Base-by-base conservation (phyloP, 2,113 vertebrate species). In the Chionodraco myersi region DNA sequence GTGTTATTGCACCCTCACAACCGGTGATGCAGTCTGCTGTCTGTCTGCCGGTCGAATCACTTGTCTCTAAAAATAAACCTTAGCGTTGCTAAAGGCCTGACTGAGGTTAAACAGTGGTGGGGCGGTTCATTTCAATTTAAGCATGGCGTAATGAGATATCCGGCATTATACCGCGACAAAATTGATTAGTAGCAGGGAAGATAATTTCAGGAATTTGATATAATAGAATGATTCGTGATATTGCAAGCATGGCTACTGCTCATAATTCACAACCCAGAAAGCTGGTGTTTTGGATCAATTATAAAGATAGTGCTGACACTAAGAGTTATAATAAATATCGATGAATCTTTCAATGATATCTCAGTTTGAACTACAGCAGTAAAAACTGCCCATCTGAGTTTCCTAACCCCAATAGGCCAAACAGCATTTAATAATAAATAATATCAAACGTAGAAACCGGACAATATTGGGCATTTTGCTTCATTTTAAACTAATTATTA, bases 21-120 rank as follows among this genome's bases (percentile, higher is more conserved):
- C 81, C 85, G 77, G 72, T 16, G 30, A 41, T 83, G 68, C 82
- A 30, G 73, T 78, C 82, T 58, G 62, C 64, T 61, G 75, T 74
- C 75, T 80, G 77, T 81, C 72, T 77, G 70, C 49, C 12, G 30
- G 59, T 56, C 68, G 73, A 89, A 88, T 87, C 75, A 59, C 80
- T 77, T 69, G 74, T 76, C 72, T 83, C 73, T 69, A 65, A 75
- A 85, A 84, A 87, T 82, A 79, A 82, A 64, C 76, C 51, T 16
- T 69, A 54, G 21, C 41, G 7, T 69, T 12, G 44, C 72, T 60
- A 53, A 62, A 84, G 52, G 54, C 70, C 59, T 14, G 53, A 4
- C 52, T 4, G 65, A 75, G 58, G 80, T 73, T 80, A 70, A 54
- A 65, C 74, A 67, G 51, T 51, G 60, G 51, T 26, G 30, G 64